Evolutionary conservation across 2,888 invertebrate species (phyloP), one percentile per base, ranked within the genome.

Genomic region (Pristionchus arcanus): DNA sequence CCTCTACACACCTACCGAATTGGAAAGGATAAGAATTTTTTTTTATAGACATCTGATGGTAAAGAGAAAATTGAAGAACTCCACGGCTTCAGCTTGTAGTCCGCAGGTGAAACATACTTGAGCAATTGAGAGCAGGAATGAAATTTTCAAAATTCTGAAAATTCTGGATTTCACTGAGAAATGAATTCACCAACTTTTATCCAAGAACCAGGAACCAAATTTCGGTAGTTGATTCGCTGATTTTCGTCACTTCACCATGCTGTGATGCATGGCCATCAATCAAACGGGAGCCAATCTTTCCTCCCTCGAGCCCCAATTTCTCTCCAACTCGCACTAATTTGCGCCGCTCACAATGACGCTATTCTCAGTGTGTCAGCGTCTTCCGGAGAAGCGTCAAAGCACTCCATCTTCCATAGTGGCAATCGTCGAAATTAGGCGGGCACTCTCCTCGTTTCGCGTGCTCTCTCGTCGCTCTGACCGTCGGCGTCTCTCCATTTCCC

Each of bases 321-420:
- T n/a, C 37, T 42, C 77, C 19, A 19, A 59, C 77, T 31, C 42
- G 25, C 77, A 77, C 77, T 77, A 77, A 77, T 77, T 42, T 77
- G 77, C 25, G 11, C 77, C 25, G 25, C 77, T n/a, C n/a, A 77
- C 77, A 77, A 77, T 77, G 77, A 77, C 77, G 77, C 77, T 42
- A 77, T 77, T 77, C 77, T 77, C 77, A 77, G 37, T 71, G 77
- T 1, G 31, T 42, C n/a, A 25, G 25, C 13, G 42, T 2, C 42
- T 77, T 77, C 77, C 77, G 37, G 77, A 68, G 31, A 25, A 2
- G 15, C 31, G 68, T 31, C 68, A 71, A 77, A 42, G 42, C 77
- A 77, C 77, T 77, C 77, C 19, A 77, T 77, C 42, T 77, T 42
- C 42, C 19, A 13, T 1, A 16, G 25, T 31, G 25, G 42, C 42